Conservation (phyloP, 2,797 vertebrate species). For the Falco naumanni region DNA sequence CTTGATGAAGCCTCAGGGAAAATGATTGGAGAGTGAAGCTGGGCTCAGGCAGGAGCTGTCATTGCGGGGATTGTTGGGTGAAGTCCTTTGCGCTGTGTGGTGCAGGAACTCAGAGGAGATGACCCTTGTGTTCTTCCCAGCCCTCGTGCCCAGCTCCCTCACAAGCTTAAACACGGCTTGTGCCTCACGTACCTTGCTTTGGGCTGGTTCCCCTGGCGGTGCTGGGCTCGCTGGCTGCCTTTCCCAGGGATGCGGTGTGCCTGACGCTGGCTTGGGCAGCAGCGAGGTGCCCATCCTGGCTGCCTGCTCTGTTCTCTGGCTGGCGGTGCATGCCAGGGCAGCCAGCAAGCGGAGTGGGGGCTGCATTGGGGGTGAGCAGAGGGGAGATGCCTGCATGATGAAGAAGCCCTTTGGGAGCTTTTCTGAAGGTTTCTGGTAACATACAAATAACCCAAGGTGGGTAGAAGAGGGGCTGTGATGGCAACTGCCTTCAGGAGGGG, state of each 20-base stretch:
- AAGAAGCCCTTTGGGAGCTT: background rate
- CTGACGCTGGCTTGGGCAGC: background rate
- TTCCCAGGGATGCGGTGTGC: background rate
- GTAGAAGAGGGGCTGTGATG: background rate
- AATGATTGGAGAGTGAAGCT: accelerated
- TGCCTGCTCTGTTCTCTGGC: background rate
- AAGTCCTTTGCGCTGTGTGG: background rate
- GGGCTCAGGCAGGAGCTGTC: background rate
- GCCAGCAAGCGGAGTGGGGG: background rate
- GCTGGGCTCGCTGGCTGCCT: accelerated
- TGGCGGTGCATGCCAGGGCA: background rate
- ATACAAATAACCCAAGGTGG: background rate
- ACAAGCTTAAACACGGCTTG: accelerated
- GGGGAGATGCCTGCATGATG: background rate
- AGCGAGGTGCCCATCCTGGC: background rate
- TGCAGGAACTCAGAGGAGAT: background rate
- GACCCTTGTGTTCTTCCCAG: background rate
- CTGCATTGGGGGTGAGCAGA: background rate
- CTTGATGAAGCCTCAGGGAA: accelerated
- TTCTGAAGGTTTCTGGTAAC: background rate
- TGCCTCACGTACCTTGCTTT: background rate
- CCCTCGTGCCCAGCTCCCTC: background rate
- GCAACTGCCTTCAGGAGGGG: background rate
- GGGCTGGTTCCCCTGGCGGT: accelerated
- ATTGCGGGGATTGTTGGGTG: background rate